Conservation (phyloP, 1,140 invertebrate genomes). For the Helicoverpa armigera region DNA sequence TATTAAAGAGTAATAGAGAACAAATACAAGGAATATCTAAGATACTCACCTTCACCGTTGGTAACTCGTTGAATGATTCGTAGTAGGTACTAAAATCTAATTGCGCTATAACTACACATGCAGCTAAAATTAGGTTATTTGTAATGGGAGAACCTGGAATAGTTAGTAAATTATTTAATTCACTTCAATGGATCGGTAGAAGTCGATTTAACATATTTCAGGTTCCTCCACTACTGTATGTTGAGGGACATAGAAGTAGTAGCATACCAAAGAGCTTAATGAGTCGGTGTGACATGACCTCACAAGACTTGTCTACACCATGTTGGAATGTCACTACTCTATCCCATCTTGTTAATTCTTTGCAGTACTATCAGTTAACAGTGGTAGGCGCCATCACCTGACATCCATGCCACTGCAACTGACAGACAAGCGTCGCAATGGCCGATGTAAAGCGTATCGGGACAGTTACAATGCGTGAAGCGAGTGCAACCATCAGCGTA, state of each 20-base stretch:
- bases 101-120: conserved; percentile 38
- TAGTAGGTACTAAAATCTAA: conserved; percentile 17
- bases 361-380: conserved; percentile 30
- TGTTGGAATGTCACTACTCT: conserved; percentile 6
- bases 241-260: neutral
- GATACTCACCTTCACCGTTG: conserved; percentile 34
- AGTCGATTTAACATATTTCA: neutral
- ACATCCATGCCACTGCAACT: conserved; percentile 24
- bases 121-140: conserved; percentile 9
- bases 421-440: conserved; percentile 18
- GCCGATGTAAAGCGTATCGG: conserved; percentile 21
- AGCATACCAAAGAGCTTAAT: neutral
- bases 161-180: neutral
- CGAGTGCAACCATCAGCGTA: conserved; percentile 47
- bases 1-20: conserved; percentile 10
- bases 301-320: neutral
- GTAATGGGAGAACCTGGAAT: conserved; percentile 27
- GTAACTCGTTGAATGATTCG: neutral
- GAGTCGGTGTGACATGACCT: neutral
- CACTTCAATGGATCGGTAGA: neutral
- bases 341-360: conserved; percentile 15
- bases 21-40: conserved; percentile 13
- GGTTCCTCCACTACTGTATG: conserved; percentile 8
- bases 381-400: neutral
- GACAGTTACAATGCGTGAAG: conserved; percentile 50